Conservation (phyloP, 2,888 invertebrate genomes). For the Pecten maximus region DNA sequence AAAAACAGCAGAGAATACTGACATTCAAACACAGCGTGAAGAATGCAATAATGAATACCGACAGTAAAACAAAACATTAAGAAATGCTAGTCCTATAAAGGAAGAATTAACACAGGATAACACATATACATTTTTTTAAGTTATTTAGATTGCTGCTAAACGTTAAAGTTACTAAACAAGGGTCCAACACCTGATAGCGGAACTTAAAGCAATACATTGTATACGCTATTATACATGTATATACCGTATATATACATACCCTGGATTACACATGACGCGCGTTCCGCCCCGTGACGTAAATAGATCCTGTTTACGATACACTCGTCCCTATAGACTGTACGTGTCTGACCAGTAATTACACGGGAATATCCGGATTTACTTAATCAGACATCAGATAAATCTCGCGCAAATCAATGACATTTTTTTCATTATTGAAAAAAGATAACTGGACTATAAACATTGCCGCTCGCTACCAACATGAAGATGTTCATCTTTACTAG, state of each 20-base stretch:
- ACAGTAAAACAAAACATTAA: too few relatives aligned
- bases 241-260: background rate
- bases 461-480: background rate
- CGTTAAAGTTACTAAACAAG: background rate
- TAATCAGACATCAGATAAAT: background rate
- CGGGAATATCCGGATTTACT: background rate
- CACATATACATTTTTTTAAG: background rate
- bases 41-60: too few relatives aligned
- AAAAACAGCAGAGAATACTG: too few relatives aligned
- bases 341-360: background rate
- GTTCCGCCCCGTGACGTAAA: background rate
- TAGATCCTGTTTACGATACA: constrained; percentile 7
- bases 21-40: too few relatives aligned
- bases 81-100: too few relatives aligned
- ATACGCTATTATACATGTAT: background rate
- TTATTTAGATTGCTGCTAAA: background rate
- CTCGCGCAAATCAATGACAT: background rate
- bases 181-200: background rate
- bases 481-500: background rate
- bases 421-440: constrained; percentile 22
- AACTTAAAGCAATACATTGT: background rate
- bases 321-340: background rate
- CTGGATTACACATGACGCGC: background rate
- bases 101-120: too few relatives aligned
- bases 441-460: background rate